Evolutionary conservation across 64 coral and sea anemone genomes (phyloP).

Genomic region (Stichodactyla helianthus): DNA sequence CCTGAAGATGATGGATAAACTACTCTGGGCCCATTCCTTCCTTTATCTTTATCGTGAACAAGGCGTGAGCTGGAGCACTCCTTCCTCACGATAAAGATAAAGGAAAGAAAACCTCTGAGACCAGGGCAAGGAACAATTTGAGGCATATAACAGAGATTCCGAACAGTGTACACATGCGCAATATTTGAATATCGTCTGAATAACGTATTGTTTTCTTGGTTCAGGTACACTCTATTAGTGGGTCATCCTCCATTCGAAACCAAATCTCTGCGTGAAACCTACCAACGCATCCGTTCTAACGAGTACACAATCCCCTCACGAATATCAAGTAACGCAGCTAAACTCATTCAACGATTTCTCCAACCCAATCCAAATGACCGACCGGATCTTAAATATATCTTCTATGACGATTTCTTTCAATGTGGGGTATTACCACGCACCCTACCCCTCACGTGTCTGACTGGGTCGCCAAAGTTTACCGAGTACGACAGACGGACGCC

Average conservation of each 20-base stretch:
- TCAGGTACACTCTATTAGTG: conserved; percentile 87
- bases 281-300: conserved; percentile 80
- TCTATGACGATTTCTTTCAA: conserved; percentile 84
- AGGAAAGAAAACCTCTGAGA: too few species aligned
- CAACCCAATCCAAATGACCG: conserved; percentile 72
- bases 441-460: conserved; percentile 60
- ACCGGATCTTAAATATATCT: conserved; percentile 54
- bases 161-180: too few species aligned
- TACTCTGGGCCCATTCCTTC: too few species aligned
- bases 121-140: too few species aligned
- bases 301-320: conserved; percentile 82
- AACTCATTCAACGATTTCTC: conserved; percentile 73
- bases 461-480: conserved; percentile 63
- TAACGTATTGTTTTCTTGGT: not conserved
- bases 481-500: conserved; percentile 67
- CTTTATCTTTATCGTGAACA: too few species aligned
- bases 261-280: conserved; percentile 82
- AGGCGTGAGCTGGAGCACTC: too few species aligned
- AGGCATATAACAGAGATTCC: too few species aligned
- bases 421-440: conserved; percentile 78
- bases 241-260: conserved; percentile 96
- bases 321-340: conserved; percentile 74
- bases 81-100: too few species aligned
- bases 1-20: too few species aligned
- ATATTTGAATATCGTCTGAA: too few species aligned